Evolutionary conservation across 2,113 vertebrate species (phyloP), one percentile per base, ranked within the genome.

Genomic region (Chloropsis hardwickii): DNA sequence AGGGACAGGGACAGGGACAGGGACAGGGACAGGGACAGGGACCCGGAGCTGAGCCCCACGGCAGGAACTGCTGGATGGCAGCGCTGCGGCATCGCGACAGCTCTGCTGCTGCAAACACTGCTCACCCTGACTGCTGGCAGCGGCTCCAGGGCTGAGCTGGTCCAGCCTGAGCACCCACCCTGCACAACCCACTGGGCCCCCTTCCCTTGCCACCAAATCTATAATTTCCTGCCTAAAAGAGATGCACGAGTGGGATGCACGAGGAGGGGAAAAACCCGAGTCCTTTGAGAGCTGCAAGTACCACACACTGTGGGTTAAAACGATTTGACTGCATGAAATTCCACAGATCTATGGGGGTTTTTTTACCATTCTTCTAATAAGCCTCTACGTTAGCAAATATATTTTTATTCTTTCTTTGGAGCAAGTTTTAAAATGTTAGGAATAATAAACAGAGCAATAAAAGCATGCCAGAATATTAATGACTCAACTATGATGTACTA

Each of bases 371-470:
- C 74, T 69, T 69, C 70, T 85, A 92, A 60, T 47, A 79, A 82
- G 48, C 10, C 44, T 37, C 61, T 65, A 67, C 51, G 20, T 53
- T 70, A 88, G n/a, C 56, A 51, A 83, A 74, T 42, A 22, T 14
- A 78, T 66, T 94, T 94, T 73, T 70, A 77, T 45, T 83, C 62
- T 48, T 76, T 86, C 45, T 88, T 51, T 61, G n/a, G 58, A 90
- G 45, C 33, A 69, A 85, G 48, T 61, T 82, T 79, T 54, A 65
- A 94, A 77, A 88, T 7, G 44, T 28, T 73, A 77, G 71, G 85
- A 86, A 73, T 78, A 90, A 90, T 51, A 82, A 94, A 69, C 37
- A 62, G 50, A 78, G 71, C 20, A 66, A 70, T 90, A 83, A 94
- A 96, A 86, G 61, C 86, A 84, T 51, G 62, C 20, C 72, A 83